These are phyloP conservation scores for Paraescarpia echinospica DNA, from an alignment of 1,140 invertebrate species.

Conservation along the genomic window DNA sequence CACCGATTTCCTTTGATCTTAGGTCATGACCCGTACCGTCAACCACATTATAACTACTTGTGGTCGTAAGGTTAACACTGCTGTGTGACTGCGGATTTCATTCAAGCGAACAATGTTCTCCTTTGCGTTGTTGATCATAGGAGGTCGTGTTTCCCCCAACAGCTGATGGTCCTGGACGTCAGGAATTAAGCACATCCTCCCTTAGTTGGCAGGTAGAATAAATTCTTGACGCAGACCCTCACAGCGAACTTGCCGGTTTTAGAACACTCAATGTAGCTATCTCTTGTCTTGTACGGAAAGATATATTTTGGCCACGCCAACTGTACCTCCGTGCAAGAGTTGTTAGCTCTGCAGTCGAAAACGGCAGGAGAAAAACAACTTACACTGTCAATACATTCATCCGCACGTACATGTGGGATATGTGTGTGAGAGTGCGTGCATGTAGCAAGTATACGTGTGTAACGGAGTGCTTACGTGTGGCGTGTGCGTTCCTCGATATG, in stretches of 20 bases:
- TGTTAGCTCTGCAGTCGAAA: background rate
- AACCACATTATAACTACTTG: no score
- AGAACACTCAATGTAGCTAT: background rate
- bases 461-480: no score
- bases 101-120: no score
- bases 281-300: background rate
- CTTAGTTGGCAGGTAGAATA: background rate
- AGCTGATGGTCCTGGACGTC: background rate
- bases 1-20: no score
- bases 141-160: no score
- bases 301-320: background rate
- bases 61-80: no score
- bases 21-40: no score
- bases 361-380: background rate
- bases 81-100: no score
- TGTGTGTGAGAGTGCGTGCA: background rate
- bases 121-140: no score
- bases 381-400: background rate
- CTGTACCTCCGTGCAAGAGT: background rate
- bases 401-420: no score
- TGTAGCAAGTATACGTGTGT: no score
- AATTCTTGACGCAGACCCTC: background rate
- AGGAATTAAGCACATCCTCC: background rate
- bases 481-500: background rate
- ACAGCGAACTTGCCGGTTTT: background rate